Percentiles rank a stretch among this genome's conserved stretches.
Conservation (phyloP, 2,888 invertebrate species). For the Chalcosyrphus nemorum region DNA sequence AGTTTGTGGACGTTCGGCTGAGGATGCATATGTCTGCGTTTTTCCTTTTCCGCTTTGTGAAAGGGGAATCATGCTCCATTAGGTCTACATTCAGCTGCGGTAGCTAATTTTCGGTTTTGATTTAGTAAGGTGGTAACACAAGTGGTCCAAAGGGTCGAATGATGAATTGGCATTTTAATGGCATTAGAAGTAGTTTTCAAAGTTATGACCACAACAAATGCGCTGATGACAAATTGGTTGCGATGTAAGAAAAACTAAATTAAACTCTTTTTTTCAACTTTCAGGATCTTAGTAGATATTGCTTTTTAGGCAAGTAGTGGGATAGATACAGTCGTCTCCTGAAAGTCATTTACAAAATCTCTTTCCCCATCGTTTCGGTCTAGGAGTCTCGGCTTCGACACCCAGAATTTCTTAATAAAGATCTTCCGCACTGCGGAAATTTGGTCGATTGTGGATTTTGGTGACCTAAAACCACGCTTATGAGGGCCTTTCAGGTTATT, state of each 20-base stretch:
- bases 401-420: no score
- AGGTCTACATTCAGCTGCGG: constrained; percentile 51
- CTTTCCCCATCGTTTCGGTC: no score
- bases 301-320: no score
- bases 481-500: no score
- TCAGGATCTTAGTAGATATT: no score
- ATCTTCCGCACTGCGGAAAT: no score
- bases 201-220: constrained; percentile 61
- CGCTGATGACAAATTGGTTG: constrained; percentile 22
- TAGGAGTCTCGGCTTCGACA: no score
- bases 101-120: constrained; percentile 63
- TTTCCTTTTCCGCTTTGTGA: constrained; percentile 45
- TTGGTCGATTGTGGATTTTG: no score
- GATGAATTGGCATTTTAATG: constrained; percentile 62
- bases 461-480: no score
- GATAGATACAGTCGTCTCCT: no score
- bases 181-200: constrained; percentile 7
- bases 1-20: constrained; percentile 33
- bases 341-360: no score
- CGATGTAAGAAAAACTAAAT: neutral
- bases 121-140: constrained; percentile 43
- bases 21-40: constrained; percentile 54
- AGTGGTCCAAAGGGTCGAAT: constrained; percentile 60
- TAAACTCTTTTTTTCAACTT: no score
- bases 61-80: constrained; percentile 55